These are phyloP conservation scores for Hydropsyche betteni DNA, from an alignment of 2,888 invertebrate species.

Conservation along the genomic window DNA sequence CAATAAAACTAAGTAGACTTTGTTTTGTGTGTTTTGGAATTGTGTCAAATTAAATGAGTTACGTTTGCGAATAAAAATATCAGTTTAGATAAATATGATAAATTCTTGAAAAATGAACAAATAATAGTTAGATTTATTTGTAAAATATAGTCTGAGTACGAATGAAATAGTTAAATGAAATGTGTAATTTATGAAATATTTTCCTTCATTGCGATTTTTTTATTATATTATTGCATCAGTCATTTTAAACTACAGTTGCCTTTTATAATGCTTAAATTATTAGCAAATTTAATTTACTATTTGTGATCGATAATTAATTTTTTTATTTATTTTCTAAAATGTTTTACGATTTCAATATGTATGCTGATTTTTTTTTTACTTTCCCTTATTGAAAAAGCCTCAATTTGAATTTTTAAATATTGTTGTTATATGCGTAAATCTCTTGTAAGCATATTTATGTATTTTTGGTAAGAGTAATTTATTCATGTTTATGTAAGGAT, in stretches of 20 bases:
- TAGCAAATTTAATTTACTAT: too few species aligned
- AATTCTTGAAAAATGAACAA: background rate
- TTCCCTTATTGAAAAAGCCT: background rate
- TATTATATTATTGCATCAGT: too few species aligned
- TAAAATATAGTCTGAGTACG: too few species aligned
- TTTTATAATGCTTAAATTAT: too few species aligned
- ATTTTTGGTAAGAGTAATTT: slow-evolving; percentile 36
- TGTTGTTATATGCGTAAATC: slow-evolving; percentile 40
- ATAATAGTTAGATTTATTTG: background rate
- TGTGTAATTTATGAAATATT: too few species aligned
- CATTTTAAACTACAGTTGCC: too few species aligned
- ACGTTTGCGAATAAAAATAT: background rate
- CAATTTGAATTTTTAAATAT: slow-evolving; percentile 29
- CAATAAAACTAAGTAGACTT: background rate
- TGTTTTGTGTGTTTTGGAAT: background rate
- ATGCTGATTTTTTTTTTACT: too few species aligned
- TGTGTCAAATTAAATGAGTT: background rate
- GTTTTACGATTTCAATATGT: too few species aligned
- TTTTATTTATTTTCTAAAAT: too few species aligned
- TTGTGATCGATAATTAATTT: too few species aligned
- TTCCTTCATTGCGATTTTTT: too few species aligned
- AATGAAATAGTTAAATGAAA: too few species aligned
- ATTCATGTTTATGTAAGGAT: slow-evolving; percentile 34
- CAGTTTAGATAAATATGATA: background rate
- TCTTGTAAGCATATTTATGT: slow-evolving; percentile 28